Evolutionary conservation across 2,797 vertebrate genomes (phyloP).

Genomic region (Yasuhikotakia modesta): DNA sequence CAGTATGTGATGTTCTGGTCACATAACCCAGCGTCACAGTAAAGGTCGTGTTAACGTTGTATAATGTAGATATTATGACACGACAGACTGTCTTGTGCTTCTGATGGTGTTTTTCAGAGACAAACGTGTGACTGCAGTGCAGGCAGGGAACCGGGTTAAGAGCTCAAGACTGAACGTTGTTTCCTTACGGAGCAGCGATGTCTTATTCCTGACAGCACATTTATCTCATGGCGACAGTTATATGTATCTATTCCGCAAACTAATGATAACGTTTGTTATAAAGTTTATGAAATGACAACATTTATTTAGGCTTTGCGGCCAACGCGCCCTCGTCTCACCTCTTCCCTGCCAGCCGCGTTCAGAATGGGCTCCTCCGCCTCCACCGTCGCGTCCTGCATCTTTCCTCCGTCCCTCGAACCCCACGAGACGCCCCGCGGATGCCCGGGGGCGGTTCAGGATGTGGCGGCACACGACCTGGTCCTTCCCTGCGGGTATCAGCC

Average conservation of each 20-base stretch:
- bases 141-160: not conserved
- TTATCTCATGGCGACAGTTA: not conserved
- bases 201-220: too few species aligned
- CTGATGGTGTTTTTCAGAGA: not conserved
- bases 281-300: not conserved
- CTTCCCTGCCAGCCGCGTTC: constrained; percentile 78
- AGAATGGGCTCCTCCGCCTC: constrained; percentile 79
- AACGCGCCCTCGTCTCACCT: constrained; percentile 67
- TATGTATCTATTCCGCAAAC: not conserved
- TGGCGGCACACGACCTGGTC: constrained; percentile 72
- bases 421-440: constrained; percentile 56
- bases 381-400: constrained; percentile 81
- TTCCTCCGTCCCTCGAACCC: constrained; percentile 66
- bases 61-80: too few species aligned
- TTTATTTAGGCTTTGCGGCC: not conserved
- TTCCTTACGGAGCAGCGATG: too few species aligned
- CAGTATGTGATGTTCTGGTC: too few species aligned
- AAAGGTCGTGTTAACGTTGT: too few species aligned
- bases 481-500: constrained; percentile 79
- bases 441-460: constrained; percentile 62
- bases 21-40: too few species aligned
- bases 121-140: not conserved
- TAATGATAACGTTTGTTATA: not conserved
- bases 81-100: too few species aligned
- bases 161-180: too few species aligned